Evolutionary conservation across 2,113 vertebrate species (phyloP).

Genomic region (Xenopus borealis): DNA sequence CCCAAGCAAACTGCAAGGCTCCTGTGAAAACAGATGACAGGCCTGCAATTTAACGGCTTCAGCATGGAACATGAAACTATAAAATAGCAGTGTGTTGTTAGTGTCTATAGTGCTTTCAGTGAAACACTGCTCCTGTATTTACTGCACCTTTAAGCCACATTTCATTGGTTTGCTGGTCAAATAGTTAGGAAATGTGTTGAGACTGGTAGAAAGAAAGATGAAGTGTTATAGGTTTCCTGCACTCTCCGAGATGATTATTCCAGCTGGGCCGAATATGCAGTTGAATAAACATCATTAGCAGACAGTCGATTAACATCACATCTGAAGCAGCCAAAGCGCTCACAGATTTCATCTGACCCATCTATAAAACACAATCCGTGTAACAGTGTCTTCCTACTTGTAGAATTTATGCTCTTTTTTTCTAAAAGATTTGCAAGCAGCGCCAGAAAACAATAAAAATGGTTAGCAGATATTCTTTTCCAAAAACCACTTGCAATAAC

Average conservation of each 20-base stretch:
- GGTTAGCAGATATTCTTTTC: not conserved
- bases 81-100: constrained; percentile 4
- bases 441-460: not conserved
- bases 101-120: not conserved
- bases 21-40: not conserved
- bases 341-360: constrained; percentile 41
- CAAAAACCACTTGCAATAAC: no score
- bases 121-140: constrained; percentile 5
- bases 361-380: constrained; percentile 36
- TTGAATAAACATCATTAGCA: constrained; percentile 42
- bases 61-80: not conserved
- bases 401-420: constrained; percentile 17
- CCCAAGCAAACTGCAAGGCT: not conserved
- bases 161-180: constrained; percentile 34
- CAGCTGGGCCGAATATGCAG: constrained; percentile 37
- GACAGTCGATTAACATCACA: constrained; percentile 44
- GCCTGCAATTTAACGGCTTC: not conserved
- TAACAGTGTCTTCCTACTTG: constrained; percentile 7
- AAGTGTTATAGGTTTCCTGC: constrained; percentile 46
- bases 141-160: constrained; percentile 10
- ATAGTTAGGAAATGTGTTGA: constrained; percentile 46
- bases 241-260: constrained; percentile 43
- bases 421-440: constrained; percentile 6
- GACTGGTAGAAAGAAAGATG: constrained; percentile 46
- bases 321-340: constrained; percentile 31